A percentile compares a stretch with the other conserved stretches of the same genome.
Evolutionary conservation across 2,113 vertebrate genomes (phyloP).

Genomic region (Corynorhinus townsendii): DNA sequence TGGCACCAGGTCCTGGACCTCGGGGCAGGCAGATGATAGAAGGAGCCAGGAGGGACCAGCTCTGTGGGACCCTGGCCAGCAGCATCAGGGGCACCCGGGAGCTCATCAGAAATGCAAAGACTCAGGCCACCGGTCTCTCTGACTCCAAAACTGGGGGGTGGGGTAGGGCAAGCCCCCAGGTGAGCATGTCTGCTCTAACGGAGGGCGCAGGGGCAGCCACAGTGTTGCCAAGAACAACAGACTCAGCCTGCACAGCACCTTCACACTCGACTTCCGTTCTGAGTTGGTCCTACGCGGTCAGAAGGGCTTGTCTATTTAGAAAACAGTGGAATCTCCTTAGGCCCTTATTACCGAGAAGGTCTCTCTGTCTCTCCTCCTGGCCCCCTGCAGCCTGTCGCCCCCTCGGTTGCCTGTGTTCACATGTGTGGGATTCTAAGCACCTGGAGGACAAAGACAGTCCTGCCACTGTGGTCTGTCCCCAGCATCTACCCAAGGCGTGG

Average conservation of each 20-base stretch:
- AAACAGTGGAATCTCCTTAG: background rate
- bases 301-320: background rate
- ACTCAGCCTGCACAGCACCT: background rate
- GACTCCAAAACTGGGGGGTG: background rate
- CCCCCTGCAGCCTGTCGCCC: background rate
- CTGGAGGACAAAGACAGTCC: background rate
- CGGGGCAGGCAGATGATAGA: background rate
- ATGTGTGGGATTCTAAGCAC: background rate
- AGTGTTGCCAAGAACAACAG: no score
- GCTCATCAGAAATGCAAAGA: no score
- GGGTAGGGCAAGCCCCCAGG: background rate
- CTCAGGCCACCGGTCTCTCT: background rate
- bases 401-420: background rate
- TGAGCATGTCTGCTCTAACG: background rate
- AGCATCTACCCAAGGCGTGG: fast-evolving
- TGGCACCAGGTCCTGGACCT: background rate
- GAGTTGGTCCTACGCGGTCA: background rate
- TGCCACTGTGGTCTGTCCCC: fast-evolving
- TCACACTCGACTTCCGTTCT: fast-evolving
- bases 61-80: no score
- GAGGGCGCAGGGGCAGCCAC: background rate
- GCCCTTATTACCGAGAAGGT: background rate
- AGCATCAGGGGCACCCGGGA: fast-evolving
- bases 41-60: background rate
- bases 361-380: background rate